Conservation (phyloP, 2,888 invertebrate genomes). For the Drosophila putrida region DNA sequence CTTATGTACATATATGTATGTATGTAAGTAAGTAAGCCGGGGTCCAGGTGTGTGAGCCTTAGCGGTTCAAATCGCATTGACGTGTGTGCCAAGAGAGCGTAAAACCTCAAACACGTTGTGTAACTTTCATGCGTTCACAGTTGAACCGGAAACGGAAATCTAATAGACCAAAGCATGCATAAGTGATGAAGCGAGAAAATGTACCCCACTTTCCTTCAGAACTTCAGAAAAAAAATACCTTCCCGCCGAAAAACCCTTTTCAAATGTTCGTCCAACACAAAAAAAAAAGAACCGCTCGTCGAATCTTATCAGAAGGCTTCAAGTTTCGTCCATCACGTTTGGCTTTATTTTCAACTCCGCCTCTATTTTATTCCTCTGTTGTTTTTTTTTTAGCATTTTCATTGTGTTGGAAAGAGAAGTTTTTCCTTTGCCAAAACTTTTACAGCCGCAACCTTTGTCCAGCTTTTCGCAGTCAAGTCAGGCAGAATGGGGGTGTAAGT, state of each 20-base stretch:
- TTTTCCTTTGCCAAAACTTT: constrained; percentile 56
- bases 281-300: constrained; percentile 45
- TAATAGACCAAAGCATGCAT: constrained; percentile 80
- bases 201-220: constrained; percentile 15
- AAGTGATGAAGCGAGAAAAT: constrained; percentile 79
- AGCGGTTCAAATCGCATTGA: constrained; percentile 74
- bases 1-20: constrained; percentile 12
- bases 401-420: constrained; percentile 18
- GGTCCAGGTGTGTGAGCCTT: constrained; percentile 69
- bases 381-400: constrained; percentile 41
- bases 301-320: constrained; percentile 73
- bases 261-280: constrained; percentile 36
- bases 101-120: constrained; percentile 78
- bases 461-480: constrained; percentile 13
- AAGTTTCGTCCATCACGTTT: constrained; percentile 63
- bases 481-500: constrained; percentile 20
- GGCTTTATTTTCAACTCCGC: constrained; percentile 38
- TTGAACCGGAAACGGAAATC: constrained; percentile 81
- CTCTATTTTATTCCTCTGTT: constrained; percentile 5
- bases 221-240: background rate
- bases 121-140: constrained; percentile 70
- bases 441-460: constrained; percentile 58
- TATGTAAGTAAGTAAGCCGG: constrained; percentile 15
- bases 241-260: constrained; percentile 51
- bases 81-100: constrained; percentile 74